Base-by-base conservation (phyloP, 2,797 vertebrate genomes). In the Sebastes hopkinsi region DNA sequence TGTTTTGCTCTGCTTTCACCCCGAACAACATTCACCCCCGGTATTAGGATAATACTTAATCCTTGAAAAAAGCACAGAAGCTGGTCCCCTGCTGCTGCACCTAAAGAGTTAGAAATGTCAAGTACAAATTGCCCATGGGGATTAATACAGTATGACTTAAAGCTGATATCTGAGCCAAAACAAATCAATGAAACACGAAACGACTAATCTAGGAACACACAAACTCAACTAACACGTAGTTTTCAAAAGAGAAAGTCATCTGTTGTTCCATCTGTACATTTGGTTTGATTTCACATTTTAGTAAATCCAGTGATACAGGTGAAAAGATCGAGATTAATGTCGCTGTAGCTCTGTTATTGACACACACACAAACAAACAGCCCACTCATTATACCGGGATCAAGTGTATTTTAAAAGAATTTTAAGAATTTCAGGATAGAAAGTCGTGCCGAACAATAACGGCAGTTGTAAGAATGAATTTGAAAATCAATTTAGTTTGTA, bases 11-110 rank as follows among this genome's bases (percentile, higher is more conserved):
- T 14, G 27, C 50, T 79, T 62, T 61, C 16, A 36, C 1, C 12
- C 20, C 10, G 23, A 38, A 64, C 66, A 32, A 69, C 14, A 70
- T 9, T 27, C 34, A 66, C 12, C 10, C 8, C 9, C n/a, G 22
- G 20, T 23, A 46, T 62, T 11, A 29, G 18, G 25, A 75, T 54
- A 13, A 66, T 13, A 36, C 22, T 6, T 13, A 52, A 65, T 58
- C 38, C 29, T 54, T 61, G 36, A 84, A 36, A 36, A 27, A 76
- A 79, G 32, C 59, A 60, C 27, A 14, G 8, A 79, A 46, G 64
- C 34, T 56, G n/a, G 68, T 81, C 67, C 67, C 70, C 8, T 4
- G 55, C 54, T 65, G 62, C 70, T 54, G 46, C 46, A 46, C 46
- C 14, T 10, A 14, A 62, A 32, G 20, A 20, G 50, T 67, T 13